Evolutionary conservation across 2,797 vertebrate species (phyloP).

Genomic region (Balearica regulorum): DNA sequence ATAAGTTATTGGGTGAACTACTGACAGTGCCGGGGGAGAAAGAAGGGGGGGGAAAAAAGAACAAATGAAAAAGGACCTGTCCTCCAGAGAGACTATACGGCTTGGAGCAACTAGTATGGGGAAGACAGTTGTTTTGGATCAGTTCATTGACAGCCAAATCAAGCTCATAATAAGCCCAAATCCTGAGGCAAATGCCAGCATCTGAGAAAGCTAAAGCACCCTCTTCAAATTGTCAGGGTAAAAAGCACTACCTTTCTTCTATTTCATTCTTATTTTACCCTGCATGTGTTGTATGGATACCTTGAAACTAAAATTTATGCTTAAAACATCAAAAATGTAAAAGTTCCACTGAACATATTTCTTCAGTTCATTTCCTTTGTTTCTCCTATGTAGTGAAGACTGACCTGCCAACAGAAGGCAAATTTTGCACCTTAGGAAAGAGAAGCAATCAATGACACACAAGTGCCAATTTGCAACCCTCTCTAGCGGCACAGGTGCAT

Average conservation of each 20-base stretch:
- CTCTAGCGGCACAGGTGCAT: not conserved
- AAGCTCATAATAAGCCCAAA: not conserved
- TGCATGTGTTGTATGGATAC: accelerated
- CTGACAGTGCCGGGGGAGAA: not conserved
- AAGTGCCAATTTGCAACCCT: not conserved
- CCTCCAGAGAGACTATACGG: not conserved
- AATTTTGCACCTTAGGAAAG: not conserved
- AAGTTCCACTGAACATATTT: not conserved
- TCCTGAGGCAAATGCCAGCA: not conserved
- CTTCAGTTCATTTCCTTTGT: not conserved
- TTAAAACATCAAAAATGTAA: not conserved
- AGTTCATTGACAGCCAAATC: not conserved
- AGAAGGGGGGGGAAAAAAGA: accelerated
- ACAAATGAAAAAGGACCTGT: not conserved
- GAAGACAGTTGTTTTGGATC: not conserved
- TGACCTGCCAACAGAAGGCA: not conserved
- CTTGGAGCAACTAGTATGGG: not conserved
- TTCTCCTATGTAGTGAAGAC: not conserved
- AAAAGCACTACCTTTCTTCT: not conserved
- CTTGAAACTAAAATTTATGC: not conserved
- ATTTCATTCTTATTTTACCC: not conserved
- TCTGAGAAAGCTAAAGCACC: not conserved
- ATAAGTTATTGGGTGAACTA: not conserved
- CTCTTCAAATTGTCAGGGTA: not conserved
- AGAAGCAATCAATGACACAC: accelerated